These are phyloP conservation scores for Cerastoderma edule DNA, from an alignment of 2,888 invertebrate species.

Conservation along the genomic window DNA sequence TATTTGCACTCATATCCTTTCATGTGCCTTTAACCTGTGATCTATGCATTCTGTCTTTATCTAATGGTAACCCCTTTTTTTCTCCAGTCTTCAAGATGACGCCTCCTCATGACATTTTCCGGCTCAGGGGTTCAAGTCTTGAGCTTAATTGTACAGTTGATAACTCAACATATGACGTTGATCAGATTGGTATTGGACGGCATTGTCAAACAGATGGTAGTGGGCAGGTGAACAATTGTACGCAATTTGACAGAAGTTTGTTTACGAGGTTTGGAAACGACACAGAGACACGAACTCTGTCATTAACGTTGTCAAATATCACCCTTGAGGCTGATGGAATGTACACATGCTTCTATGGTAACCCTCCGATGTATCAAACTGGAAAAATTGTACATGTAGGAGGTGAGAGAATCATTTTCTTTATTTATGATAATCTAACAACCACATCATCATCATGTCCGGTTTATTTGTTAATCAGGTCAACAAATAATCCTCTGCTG, in stretches of 20 bases:
- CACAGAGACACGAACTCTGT: neutral
- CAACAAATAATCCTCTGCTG: no score
- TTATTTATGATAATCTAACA: neutral
- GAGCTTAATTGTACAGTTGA: neutral
- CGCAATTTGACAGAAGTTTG: neutral
- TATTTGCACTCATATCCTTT: no score
- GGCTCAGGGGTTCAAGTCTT: neutral
- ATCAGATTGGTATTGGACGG: neutral
- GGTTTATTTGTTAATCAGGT: neutral
- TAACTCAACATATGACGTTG: neutral
- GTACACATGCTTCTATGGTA: neutral
- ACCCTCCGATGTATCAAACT: neutral
- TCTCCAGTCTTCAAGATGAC: conserved; percentile 3
- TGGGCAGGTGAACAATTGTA: neutral
- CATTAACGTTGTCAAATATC: neutral
- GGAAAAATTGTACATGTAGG: neutral
- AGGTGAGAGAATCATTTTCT: neutral
- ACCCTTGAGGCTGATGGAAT: neutral
- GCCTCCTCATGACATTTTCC: neutral
- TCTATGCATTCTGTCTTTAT: no score
- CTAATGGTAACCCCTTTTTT: no score
- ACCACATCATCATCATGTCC: neutral
- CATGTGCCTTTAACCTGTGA: no score
- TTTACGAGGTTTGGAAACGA: neutral
- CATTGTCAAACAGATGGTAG: neutral